These are phyloP conservation scores for Paguma larvata DNA, from an alignment of 2,797 vertebrate genomes.

Conservation along the genomic window DNA sequence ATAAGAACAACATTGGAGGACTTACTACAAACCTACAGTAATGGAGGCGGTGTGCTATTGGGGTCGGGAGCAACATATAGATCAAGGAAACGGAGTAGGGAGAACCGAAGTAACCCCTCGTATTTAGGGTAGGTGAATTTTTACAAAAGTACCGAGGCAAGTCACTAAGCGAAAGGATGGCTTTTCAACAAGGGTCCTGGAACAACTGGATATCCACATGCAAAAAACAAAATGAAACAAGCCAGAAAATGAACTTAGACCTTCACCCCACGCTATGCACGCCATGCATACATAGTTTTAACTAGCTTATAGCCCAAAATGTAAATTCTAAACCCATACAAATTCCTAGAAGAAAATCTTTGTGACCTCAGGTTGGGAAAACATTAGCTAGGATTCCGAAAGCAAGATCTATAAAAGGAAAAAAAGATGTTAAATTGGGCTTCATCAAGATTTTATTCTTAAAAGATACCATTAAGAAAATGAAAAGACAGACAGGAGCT, in stretches of 20 bases:
- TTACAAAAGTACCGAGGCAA: not conserved
- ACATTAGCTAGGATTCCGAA: not conserved
- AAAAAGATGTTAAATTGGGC: not conserved
- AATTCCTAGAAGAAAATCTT: not conserved
- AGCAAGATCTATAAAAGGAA: not conserved
- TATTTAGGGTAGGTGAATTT: not conserved
- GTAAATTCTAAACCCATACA: not conserved
- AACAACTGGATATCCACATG: not conserved
- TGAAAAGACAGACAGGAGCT: not conserved
- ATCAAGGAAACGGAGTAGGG: not conserved
- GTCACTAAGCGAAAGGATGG: not conserved
- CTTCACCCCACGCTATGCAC: not conserved
- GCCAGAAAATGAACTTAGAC: not conserved
- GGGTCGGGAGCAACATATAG: not conserved
- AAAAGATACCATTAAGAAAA: not conserved
- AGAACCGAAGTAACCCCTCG: not conserved
- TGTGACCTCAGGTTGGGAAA: not conserved
- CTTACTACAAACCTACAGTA: not conserved
- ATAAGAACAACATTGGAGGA: not conserved
- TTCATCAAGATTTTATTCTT: not conserved
- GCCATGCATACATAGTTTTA: not conserved
- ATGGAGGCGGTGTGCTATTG: not conserved
- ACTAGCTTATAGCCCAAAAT: not conserved
- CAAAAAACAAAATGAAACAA: not conserved
- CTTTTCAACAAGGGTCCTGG: not conserved